Percentiles rank a stretch among this genome's conserved stretches.
Conservation (phyloP, 2,113 vertebrate genomes). For the Perca flavescens region DNA sequence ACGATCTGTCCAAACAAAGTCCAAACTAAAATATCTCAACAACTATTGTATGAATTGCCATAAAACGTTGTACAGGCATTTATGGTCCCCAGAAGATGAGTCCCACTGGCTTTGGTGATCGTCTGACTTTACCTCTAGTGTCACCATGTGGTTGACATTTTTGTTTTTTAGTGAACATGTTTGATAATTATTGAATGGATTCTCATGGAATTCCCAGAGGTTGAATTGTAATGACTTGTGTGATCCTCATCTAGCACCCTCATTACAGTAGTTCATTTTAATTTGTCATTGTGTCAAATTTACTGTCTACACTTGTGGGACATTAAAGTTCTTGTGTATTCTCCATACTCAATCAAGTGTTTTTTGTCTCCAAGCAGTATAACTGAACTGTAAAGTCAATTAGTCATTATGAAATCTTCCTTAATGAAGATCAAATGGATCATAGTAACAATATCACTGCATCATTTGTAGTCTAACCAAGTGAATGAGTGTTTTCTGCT, state of each 20-base stretch:
- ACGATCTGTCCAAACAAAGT: too few relatives aligned
- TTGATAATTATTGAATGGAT: neutral
- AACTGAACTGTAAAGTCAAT: neutral
- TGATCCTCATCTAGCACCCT: neutral
- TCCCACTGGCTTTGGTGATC: neutral
- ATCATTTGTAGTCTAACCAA: neutral
- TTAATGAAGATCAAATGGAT: neutral
- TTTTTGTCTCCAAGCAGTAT: neutral
- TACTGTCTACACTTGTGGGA: too few relatives aligned
- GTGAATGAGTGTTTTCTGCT: neutral
- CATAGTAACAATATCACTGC: neutral
- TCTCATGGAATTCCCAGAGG: neutral
- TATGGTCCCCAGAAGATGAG: neutral
- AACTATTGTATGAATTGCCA: neutral
- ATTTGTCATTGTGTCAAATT: neutral
- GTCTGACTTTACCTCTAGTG: neutral
- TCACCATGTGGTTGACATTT: neutral
- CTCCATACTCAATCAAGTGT: neutral
- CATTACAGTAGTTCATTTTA: neutral
- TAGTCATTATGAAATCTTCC: neutral
- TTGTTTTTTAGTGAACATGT: neutral
- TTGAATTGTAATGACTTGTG: neutral
- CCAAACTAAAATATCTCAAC: too few relatives aligned
- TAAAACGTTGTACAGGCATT: neutral
- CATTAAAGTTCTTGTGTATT: neutral